Base-by-base conservation (phyloP, 2,797 vertebrate species). In the Tauraco hartlaubi region DNA sequence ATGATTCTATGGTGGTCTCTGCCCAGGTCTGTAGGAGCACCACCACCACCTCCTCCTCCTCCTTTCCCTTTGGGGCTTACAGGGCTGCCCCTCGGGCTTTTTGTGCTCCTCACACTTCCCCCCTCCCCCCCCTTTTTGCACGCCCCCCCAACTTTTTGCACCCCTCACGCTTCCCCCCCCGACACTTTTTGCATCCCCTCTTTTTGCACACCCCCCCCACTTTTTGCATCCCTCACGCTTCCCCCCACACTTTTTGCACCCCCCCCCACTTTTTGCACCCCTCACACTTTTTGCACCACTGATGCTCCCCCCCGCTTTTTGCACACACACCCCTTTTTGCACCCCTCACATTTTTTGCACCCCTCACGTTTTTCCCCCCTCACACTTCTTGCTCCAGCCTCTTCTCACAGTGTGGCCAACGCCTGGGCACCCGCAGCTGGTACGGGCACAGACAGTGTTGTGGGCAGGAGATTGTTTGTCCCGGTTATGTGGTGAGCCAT, bases 301-400 rank as follows among this genome's bases (percentile, higher is more conserved):
- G n/a, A n/a, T n/a, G n/a, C n/a, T n/a, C n/a, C n/a, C n/a, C n/a
- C n/a, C n/a, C n/a, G n/a, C n/a, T n/a, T n/a, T n/a, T n/a, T n/a
- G n/a, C n/a, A n/a, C n/a, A n/a, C n/a, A n/a, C n/a, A n/a, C n/a
- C n/a, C n/a, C n/a, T n/a, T n/a, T n/a, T n/a, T n/a, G n/a, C n/a
- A n/a, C n/a, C n/a, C n/a, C n/a, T 35, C 0, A 6, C 0, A 0
- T 9, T 48, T 48, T 43, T 29, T 18, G 15, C 6, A 10, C 26
- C 6, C 13, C 25, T 33, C 41, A 11, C 11, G 2, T 19, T 44
- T 83, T 52, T 29, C 26, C 56, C 23, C n/a, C 13, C 58, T 26
- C 33, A 12, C 48, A 12, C 46, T 48, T 22, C 20, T 39, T 25
- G 1, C n/a, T 72, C 18, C 0, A 0, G 7, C 43, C 1, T 8